Evolutionary conservation across 2,113 vertebrate species (phyloP).

Genomic region (human): GRCh38 chr11:86143501-86144000

Average conservation of each 20-base stretch:
- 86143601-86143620: conserved; percentile 11
- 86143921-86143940: not conserved
- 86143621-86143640: conserved; percentile 23
- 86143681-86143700: conserved; percentile 52
- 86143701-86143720: not conserved
- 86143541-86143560: not conserved
- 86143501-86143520: not conserved
- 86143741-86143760: conserved; percentile 73
- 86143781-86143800: conserved; percentile 45
- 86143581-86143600: not conserved
- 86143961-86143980: not conserved
- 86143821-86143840: conserved; percentile 40
- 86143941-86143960: not conserved
- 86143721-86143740: conserved; percentile 58
- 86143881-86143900: conserved; percentile 9
- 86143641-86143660: conserved; percentile 3
- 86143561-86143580: not conserved
- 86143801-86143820: conserved; percentile 25
- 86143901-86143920: not conserved
- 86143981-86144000: not conserved
- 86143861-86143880: conserved; percentile 7
- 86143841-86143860: conserved; percentile 53
- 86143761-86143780: conserved; percentile 29
- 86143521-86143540: not conserved
- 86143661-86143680: conserved; percentile 29